Base-by-base conservation (phyloP, 1,140 invertebrate species). In the Drosophila novamexicana region DNA sequence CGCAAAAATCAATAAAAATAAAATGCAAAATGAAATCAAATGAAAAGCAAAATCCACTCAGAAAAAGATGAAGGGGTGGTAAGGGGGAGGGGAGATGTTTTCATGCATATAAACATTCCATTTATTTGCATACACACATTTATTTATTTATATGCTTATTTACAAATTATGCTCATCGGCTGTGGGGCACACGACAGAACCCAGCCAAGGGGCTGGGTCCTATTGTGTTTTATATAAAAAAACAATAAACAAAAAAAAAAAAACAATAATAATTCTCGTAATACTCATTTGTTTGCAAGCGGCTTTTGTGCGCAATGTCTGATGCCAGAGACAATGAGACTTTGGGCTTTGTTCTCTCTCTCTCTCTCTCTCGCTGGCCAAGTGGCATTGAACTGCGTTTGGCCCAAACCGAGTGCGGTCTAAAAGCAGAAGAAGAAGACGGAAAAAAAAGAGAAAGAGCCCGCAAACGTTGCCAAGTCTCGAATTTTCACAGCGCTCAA, bases 301-400 rank as follows among this genome's bases (percentile, higher is more conserved):
- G 75, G 68, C 81, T 77, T 84, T 84, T 84, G 76, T 83, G 80
- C 70, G 69, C 78, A 56, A 77, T 81, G 68, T 79, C 70, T 75
- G 79, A 81, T 68, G 52, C 53, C 45, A 34, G 75, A 69, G 18
- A 29, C 78, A 85, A 84, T 84, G 76, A 83, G 79, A 57, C 54
- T 45, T 61, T 66, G 50, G 56, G 49, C 57, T 72, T 61, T 71
- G 57, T 75, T 77, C 18, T 18, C 18, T 18, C 18, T 18, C 18
- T 77, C n/a, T 9, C 40, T 42, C 49, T 22, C 22, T 22, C 22
- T 29, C 22, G 5, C 22, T 29, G 57, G 65, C 68, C 9, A 59
- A 66, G 65, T 86, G 82, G 82, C 82, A 85, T 85, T 85, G 82
- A 85, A 86, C 82, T 82, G 82, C 86, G 78, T 84, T 84, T 83